phyloP scores from a whole-genome alignment of 2,888 invertebrate species.

The Drosophila niveifrons region DNA sequence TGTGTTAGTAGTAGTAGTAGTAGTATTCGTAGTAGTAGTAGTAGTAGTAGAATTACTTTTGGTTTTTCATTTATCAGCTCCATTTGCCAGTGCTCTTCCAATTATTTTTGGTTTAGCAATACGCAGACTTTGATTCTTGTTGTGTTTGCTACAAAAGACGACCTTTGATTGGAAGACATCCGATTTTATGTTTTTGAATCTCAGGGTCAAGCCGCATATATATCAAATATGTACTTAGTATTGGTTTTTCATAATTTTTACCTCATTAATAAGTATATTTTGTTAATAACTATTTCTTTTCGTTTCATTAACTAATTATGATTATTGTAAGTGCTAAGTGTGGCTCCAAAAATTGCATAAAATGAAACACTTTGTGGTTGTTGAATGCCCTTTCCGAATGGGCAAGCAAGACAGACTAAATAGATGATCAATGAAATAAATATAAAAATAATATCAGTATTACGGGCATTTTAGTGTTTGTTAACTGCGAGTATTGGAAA shows the following conservation, averaged over 20 bases:
- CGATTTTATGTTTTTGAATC: slow-evolving; percentile 85
- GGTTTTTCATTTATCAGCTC: slow-evolving; percentile 50
- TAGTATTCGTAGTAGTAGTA: slow-evolving; percentile 19
- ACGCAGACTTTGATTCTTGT: slow-evolving; percentile 82
- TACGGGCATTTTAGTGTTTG: background rate
- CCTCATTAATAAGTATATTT: slow-evolving; percentile 58
- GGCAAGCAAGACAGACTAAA: slow-evolving; percentile 10
- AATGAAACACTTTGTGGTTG: slow-evolving; percentile 71
- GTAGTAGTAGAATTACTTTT: slow-evolving; percentile 42
- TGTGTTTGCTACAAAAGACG: slow-evolving; percentile 84
- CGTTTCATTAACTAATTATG: slow-evolving; percentile 71
- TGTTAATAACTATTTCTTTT: slow-evolving; percentile 67
- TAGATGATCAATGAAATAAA: background rate
- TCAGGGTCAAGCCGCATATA: slow-evolving; percentile 85
- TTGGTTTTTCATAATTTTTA: slow-evolving; percentile 53
- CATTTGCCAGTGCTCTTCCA: slow-evolving; percentile 69
- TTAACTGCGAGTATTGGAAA: slow-evolving; percentile 33
- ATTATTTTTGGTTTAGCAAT: slow-evolving; percentile 73
- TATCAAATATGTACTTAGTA: slow-evolving; percentile 61
- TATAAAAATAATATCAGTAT: background rate
- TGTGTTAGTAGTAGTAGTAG: slow-evolving; percentile 5
- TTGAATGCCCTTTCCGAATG: slow-evolving; percentile 38
- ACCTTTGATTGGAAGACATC: slow-evolving; percentile 86
- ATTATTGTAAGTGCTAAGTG: slow-evolving; percentile 72
- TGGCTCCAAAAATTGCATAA: slow-evolving; percentile 67